Conservation (phyloP, 2,113 vertebrate genomes). For the Labrus mixtus region DNA sequence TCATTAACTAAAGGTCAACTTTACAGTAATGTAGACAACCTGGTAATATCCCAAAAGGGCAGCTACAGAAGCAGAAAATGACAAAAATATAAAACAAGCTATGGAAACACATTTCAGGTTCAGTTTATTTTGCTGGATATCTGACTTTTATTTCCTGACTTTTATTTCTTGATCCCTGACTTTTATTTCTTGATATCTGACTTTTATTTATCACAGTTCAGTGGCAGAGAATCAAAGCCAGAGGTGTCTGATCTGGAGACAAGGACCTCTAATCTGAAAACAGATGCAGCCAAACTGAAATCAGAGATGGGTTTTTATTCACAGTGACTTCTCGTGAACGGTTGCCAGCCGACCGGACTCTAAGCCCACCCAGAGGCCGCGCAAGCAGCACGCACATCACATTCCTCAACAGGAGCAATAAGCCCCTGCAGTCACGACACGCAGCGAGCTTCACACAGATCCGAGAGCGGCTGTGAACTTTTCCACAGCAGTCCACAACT, state of each 20-base stretch:
- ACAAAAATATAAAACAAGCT: slow-evolving; percentile 17
- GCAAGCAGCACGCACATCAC: slow-evolving; percentile 66
- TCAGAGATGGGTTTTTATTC: slow-evolving; percentile 34
- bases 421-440: slow-evolving; percentile 73
- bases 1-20: slow-evolving; percentile 47
- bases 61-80: slow-evolving; percentile 2
- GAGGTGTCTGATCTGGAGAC: slow-evolving; percentile 55
- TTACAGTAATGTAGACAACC: neutral
- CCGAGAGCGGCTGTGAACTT: slow-evolving; percentile 43
- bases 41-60: slow-evolving; percentile 17
- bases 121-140: neutral
- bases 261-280: slow-evolving; percentile 33
- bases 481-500: slow-evolving; percentile 39
- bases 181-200: neutral
- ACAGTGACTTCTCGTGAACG: slow-evolving; percentile 33
- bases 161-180: neutral
- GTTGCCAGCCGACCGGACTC: slow-evolving; percentile 49
- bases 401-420: slow-evolving; percentile 63
- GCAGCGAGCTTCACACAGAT: slow-evolving; percentile 33
- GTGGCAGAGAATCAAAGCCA: slow-evolving; percentile 18
- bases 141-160: neutral
- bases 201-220: slow-evolving; percentile 31
- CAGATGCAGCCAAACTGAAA: slow-evolving; percentile 30
- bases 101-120: slow-evolving; percentile 5
- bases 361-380: slow-evolving; percentile 58